Conservation (phyloP, 2,888 invertebrate genomes). For the Torymus auratus region DNA sequence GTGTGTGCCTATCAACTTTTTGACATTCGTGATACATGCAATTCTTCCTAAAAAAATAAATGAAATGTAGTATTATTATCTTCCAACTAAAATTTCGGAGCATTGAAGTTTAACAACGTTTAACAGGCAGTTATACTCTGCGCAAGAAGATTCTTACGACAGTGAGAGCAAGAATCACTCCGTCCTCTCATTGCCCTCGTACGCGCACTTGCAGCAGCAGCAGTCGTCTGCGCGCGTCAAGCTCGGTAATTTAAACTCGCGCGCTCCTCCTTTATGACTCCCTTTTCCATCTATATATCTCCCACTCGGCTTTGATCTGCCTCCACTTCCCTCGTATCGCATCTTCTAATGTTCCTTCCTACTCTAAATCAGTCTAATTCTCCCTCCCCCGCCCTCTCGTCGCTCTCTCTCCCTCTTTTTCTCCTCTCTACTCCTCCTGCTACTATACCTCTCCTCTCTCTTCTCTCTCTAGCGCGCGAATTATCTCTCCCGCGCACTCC, state of each 20-base stretch:
- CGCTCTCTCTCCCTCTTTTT: conserved; percentile 14
- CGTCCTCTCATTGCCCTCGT: conserved; percentile 3
- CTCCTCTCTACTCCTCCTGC: background rate
- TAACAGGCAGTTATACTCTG: too few relatives aligned
- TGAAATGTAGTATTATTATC: too few relatives aligned
- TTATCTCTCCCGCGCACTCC: background rate
- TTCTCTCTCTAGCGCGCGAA: background rate
- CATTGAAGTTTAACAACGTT: too few relatives aligned
- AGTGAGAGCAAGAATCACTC: too few relatives aligned
- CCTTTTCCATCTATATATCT: conserved; percentile 6
- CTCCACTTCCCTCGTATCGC: background rate
- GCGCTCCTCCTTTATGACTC: background rate
- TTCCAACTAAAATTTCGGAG: too few relatives aligned
- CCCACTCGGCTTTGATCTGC: background rate
- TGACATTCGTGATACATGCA: too few relatives aligned
- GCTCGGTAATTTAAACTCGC: background rate
- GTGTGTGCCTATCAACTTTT: too few relatives aligned
- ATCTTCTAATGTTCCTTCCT: conserved; percentile 6
- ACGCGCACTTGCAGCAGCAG: background rate
- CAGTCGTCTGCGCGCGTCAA: background rate
- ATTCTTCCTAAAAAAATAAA: too few relatives aligned
- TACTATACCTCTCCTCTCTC: background rate
- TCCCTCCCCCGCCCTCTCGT: background rate
- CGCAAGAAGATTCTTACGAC: too few relatives aligned
- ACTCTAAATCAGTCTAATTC: background rate